Evolutionary conservation across 2,797 vertebrate species (phyloP).

Genomic region (Pseudopleuronectes americanus): DNA sequence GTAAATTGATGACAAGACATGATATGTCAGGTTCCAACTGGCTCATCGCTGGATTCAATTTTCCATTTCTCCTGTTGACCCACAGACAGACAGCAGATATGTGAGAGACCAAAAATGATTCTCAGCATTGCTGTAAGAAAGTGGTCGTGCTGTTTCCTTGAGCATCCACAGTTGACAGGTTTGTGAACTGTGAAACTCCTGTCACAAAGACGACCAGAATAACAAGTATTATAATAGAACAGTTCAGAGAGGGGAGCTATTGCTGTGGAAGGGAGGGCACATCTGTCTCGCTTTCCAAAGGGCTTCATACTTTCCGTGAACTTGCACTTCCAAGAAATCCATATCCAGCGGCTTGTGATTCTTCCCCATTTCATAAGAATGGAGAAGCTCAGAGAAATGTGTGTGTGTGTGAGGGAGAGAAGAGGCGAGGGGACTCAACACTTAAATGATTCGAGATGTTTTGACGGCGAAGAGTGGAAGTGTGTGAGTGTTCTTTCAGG

Average conservation of each 20-base stretch:
- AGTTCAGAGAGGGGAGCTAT: slow-evolving; percentile 29
- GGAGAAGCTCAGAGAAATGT: slow-evolving; percentile 40
- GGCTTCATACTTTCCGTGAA: slow-evolving; percentile 80
- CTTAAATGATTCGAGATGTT: slow-evolving; percentile 30
- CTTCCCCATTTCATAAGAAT: slow-evolving; percentile 57
- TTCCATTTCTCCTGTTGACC: slow-evolving; percentile 18
- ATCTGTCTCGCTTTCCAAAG: slow-evolving; percentile 71
- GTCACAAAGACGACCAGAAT: slow-evolving; percentile 15
- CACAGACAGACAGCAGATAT: slow-evolving; percentile 18
- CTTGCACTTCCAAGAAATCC: slow-evolving; percentile 66
- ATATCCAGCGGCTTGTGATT: slow-evolving; percentile 67
- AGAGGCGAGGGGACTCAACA: not conserved
- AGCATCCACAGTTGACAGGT: slow-evolving; percentile 6
- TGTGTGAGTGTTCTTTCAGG: not conserved
- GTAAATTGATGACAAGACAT: not conserved
- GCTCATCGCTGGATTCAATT: slow-evolving; percentile 17
- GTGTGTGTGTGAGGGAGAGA: not conserved
- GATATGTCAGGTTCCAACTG: not conserved
- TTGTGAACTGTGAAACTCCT: slow-evolving; percentile 29
- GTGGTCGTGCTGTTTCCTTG: not conserved
- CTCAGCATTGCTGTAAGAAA: not conserved
- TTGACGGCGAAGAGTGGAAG: slow-evolving; percentile 12
- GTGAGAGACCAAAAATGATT: slow-evolving; percentile 1
- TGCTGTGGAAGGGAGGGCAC: slow-evolving; percentile 51
- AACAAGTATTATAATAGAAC: slow-evolving; percentile 39